Evolutionary conservation across 2,797 vertebrate genomes (phyloP).

Genomic region (Alauda arvensis): DNA sequence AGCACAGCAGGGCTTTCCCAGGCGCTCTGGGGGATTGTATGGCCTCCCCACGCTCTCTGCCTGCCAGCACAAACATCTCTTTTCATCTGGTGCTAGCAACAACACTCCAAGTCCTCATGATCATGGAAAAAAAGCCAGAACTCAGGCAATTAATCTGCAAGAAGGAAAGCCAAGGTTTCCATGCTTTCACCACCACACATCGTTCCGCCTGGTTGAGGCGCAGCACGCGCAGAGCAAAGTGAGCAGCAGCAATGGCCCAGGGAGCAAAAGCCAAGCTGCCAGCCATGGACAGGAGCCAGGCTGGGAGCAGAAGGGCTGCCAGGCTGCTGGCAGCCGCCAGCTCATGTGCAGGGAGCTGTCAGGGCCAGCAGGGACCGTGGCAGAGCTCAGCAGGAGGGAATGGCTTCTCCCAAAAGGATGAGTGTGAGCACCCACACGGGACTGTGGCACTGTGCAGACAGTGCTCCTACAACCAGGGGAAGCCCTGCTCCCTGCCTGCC

Average conservation of each 20-base stretch:
- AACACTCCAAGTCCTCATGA: neutral
- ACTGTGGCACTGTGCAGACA: accelerated
- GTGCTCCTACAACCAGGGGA: neutral
- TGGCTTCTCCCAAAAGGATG: neutral
- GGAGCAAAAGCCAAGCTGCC: neutral
- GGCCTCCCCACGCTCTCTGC: neutral
- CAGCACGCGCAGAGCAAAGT: neutral
- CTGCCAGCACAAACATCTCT: neutral
- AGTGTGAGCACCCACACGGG: accelerated
- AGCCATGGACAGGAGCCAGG: accelerated
- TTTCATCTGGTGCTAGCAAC: neutral
- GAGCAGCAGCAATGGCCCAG: neutral
- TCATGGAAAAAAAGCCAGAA: neutral
- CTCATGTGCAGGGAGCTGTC: neutral
- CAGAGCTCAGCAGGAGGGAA: neutral
- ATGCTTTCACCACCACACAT: accelerated
- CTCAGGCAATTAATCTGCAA: accelerated
- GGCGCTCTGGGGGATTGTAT: too few species aligned
- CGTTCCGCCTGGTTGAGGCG: accelerated
- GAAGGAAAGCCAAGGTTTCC: neutral
- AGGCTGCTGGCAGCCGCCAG: neutral
- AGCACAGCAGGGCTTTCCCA: accelerated
- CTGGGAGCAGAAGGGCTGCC: neutral
- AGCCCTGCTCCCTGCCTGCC: neutral
- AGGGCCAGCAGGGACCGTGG: accelerated